Base-by-base conservation (phyloP, 2,797 vertebrate species). In the Vultur gryphus region DNA sequence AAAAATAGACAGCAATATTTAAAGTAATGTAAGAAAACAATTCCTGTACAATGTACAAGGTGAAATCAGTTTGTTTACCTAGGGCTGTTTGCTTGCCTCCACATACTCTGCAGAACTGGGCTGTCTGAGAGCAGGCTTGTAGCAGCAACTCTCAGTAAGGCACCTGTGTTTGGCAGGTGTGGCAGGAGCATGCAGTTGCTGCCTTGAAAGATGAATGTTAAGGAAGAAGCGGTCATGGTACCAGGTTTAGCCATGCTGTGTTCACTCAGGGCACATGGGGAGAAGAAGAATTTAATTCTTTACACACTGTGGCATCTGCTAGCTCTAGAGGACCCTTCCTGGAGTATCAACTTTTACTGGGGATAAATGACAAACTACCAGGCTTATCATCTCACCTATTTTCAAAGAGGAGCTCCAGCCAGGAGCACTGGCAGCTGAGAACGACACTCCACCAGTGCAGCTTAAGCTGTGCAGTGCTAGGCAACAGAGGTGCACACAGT, bases 71-170 rank as follows among this genome's bases (percentile, higher is more conserved):
- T n/a, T 41, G 5, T 44, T 80, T 49, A 29, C 18, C 3, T 4
- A 1, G 51, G 28, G 25, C 2, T 52, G 12, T 31, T 41, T 11
- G 35, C 31, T 24, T 67, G 12, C 35, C 37, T 55, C 13, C 10
- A 4, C 3, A 0, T 14, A 1, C 5, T 7, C 14, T 2, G 31
- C 33, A 18, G 61, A 13, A 4, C 0, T 0, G 10, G 41, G 52
- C 80, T 85, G 41, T 46, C 54, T 1, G 0, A 52, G 24, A 67
- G 25, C 59, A 26, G 80, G 19, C 14, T 0, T 17, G 25, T 11
- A 25, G 25, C 51, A 31, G 61, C 64, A 44, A 1, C 26, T 64
- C 37, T 29, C 12, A 2, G 0, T 2, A 18, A 9, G n/a, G 78
- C 8, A 8, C 15, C 61, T 13, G 28, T 0, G 0, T 13, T 20